phyloP scores from a whole-genome alignment of 2,113 vertebrate species.

The Anas platyrhynchos region DNA sequence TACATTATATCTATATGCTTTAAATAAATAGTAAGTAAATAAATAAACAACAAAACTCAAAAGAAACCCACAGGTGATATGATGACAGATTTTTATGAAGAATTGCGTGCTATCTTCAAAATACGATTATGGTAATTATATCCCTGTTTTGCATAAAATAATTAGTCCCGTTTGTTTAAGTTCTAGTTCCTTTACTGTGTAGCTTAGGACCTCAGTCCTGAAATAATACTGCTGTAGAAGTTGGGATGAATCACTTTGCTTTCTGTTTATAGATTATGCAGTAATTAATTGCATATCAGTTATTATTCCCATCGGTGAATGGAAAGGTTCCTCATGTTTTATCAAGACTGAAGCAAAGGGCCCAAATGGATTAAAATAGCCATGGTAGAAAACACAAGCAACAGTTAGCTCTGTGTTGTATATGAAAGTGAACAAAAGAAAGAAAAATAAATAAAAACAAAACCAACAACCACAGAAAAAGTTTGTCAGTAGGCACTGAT shows the following conservation, averaged over 20 bases:
- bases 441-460: too few relatives aligned
- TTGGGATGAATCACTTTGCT: not conserved
- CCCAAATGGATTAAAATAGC: not conserved
- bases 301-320: not conserved
- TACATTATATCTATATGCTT: not conserved
- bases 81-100: not conserved
- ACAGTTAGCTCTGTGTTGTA: not conserved
- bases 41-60: not conserved
- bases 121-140: not conserved
- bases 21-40: not conserved
- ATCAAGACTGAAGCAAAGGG: not conserved
- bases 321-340: not conserved
- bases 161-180: not conserved
- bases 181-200: not conserved
- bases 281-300: not conserved
- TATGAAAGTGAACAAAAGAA: not conserved
- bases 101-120: not conserved
- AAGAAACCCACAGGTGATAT: not conserved
- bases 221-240: not conserved
- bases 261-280: not conserved
- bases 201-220: not conserved
- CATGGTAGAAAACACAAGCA: not conserved
- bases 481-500: not conserved
- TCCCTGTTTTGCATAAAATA: not conserved
- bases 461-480: too few relatives aligned